Evolutionary conservation across 30 jellyfish, hydroid and myxozoan genomes (phyloP).

Genomic region (Sanderia malayensis): DNA sequence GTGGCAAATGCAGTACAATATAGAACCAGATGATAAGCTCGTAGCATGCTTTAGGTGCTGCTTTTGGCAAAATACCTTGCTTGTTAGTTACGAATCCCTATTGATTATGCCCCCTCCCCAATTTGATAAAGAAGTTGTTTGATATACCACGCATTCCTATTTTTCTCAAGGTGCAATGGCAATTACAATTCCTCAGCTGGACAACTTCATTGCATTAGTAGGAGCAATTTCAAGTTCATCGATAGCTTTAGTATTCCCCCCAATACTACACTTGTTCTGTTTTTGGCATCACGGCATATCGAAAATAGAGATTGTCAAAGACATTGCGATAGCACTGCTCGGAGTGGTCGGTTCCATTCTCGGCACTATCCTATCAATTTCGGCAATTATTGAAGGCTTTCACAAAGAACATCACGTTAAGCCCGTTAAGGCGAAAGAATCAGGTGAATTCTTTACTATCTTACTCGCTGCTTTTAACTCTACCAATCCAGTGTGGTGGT

Average conservation of each 20-base stretch:
- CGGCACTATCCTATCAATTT: constrained; percentile 82
- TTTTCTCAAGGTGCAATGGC: constrained; percentile 88
- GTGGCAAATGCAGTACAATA: no score
- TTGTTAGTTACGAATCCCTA: no score
- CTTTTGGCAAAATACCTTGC: no score
- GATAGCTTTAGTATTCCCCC: constrained; percentile 95
- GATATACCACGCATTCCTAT: no score
- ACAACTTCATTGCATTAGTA: constrained; percentile 89
- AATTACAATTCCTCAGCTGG: constrained; percentile 94
- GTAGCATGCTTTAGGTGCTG: no score
- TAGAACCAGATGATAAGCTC: no score
- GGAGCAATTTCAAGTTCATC: constrained; percentile 99
- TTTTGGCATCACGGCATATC: constrained; percentile 89
- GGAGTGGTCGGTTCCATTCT: constrained; percentile 94
- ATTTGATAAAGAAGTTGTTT: no score
- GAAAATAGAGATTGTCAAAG: constrained; percentile 71
- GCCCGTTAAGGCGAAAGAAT: constrained; percentile 60
- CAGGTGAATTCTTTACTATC: constrained; percentile 77
- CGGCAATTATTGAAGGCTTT: constrained; percentile 88
- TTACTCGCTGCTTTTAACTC: constrained; percentile 48
- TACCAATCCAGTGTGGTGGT: constrained; percentile 49
- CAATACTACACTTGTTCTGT: constrained; percentile 85
- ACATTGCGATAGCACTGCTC: constrained; percentile 67
- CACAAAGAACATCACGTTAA: constrained; percentile 66
- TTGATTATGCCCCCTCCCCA: no score